Percentiles rank a stretch among this genome's conserved stretches.
phyloP scores from a whole-genome alignment of 2,888 invertebrate species.

The Eristalis intricaria region DNA sequence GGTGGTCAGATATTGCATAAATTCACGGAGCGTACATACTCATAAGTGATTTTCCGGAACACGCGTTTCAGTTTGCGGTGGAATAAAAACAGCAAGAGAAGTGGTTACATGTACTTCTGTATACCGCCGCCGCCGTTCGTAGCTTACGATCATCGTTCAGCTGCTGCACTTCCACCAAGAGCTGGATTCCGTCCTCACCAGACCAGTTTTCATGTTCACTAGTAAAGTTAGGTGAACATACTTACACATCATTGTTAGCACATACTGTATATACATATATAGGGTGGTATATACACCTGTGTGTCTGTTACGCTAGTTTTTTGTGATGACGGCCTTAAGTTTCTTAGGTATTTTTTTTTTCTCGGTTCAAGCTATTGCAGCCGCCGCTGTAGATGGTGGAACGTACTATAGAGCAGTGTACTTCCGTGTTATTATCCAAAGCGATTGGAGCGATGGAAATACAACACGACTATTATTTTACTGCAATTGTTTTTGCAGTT shows the following conservation, averaged over 20 bases:
- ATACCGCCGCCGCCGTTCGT: conserved; percentile 6
- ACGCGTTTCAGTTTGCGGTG: conserved; percentile 39
- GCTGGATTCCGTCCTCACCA: conserved; percentile 20
- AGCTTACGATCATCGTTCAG: conserved; percentile 22
- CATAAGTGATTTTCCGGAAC: conserved; percentile 60
- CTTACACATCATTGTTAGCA: background rate
- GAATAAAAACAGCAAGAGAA: conserved; percentile 4
- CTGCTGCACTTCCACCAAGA: conserved; percentile 17
- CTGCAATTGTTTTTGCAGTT: conserved; percentile 23
- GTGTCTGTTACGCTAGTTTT: background rate
- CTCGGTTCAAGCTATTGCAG: conserved; percentile 46
- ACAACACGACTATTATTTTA: conserved; percentile 34
- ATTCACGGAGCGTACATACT: conserved; percentile 47
- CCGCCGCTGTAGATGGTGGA: conserved; percentile 43
- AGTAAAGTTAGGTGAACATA: background rate
- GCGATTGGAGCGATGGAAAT: conserved; percentile 56
- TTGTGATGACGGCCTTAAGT: background rate
- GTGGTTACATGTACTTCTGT: background rate
- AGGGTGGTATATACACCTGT: no score
- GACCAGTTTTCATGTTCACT: conserved; percentile 50
- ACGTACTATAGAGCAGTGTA: conserved; percentile 40
- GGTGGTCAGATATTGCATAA: conserved; percentile 65
- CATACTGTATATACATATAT: background rate
- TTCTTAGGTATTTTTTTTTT: conserved; percentile 36
- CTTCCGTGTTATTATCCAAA: conserved; percentile 64